Evolutionary conservation across 2,113 vertebrate species (phyloP).

Genomic region (Alethe castanea): DNA sequence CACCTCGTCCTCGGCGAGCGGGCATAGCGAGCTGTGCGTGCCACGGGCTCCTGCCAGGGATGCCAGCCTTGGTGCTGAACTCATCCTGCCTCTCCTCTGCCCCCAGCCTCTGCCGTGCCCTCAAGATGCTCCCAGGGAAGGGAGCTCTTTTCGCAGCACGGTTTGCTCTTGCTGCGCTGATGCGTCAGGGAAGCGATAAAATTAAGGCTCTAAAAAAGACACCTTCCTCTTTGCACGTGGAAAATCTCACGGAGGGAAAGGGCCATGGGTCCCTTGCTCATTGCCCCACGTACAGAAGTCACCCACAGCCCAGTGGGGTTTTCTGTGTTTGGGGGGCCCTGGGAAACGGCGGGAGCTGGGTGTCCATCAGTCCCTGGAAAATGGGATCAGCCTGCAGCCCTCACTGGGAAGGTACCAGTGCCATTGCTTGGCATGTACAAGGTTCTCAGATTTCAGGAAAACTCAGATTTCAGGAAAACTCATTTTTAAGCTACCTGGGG

Average conservation of each 20-base stretch:
- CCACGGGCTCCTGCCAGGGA: rapidly evolving
- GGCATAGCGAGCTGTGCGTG: rapidly evolving
- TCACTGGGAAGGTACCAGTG: background rate
- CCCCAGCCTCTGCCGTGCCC: background rate
- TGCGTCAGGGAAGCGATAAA: background rate
- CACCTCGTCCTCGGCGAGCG: background rate
- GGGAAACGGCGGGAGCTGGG: background rate
- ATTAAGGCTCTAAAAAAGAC: background rate
- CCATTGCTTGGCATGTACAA: background rate
- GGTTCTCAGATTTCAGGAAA: background rate
- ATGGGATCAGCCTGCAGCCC: background rate
- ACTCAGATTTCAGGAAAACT: background rate
- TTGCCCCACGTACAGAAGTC: rapidly evolving
- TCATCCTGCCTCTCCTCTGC: background rate
- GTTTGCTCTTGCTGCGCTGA: background rate
- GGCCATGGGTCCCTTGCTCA: rapidly evolving
- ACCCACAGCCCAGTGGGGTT: rapidly evolving
- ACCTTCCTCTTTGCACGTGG: background rate
- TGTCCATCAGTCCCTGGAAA: rapidly evolving
- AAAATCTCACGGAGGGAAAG: background rate
- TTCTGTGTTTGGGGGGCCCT: too few relatives aligned
- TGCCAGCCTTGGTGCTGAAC: conserved; percentile 7
- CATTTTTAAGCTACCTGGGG: background rate
- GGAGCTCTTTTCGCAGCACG: background rate
- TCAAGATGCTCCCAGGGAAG: background rate